Base-by-base conservation (phyloP, 2,888 invertebrate species). In the Tortrix viridana region DNA sequence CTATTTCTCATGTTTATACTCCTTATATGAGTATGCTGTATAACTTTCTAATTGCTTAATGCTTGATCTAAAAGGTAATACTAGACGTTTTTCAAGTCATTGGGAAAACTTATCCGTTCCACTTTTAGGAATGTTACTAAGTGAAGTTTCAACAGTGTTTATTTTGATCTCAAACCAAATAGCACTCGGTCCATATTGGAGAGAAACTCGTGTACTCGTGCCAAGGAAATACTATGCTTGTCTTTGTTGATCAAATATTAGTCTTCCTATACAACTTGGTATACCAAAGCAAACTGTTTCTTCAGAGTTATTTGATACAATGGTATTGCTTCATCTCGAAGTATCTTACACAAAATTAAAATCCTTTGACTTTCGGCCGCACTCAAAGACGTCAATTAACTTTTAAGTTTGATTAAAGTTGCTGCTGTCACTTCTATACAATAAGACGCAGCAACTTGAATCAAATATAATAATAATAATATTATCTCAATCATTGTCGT, bases 11-110 rank as follows among this genome's bases (percentile, higher is more conserved):
- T 68, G 52, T 68, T 32, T 46, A 43, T 58, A 32, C 53, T 56
- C 58, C 60, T 56, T 63, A 62, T 63, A 65, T n/a, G n/a, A n/a
- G n/a, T n/a, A n/a, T 26, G 62, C 43, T 38, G 32, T 48, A 32
- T 48, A 46, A 65, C 68, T 69, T 69, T 68, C 69, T 60, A 65
- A 63, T 65, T 65, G 68, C 67, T 60, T 62, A 65, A 50, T 49
- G 41, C 20, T 14, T 20, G 38, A 32, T 41, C 46, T 12, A 52
- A 26, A 62, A 57, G 56, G 56, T 2, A 26, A 62, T 41, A 48
- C 44, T 49, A 32, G 22, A 37, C n/a, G 50, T 61, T 56, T 56
- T 61, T 62, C 50, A 9, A 23, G 38, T 20, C 50, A 49, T 46
- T 46, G 46, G 23, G 38, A 26, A 26, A 62, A 52, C 50, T 56